Evolutionary conservation across 1,140 invertebrate species (phyloP).

Genomic region (Caenorhabditis latens): DNA sequence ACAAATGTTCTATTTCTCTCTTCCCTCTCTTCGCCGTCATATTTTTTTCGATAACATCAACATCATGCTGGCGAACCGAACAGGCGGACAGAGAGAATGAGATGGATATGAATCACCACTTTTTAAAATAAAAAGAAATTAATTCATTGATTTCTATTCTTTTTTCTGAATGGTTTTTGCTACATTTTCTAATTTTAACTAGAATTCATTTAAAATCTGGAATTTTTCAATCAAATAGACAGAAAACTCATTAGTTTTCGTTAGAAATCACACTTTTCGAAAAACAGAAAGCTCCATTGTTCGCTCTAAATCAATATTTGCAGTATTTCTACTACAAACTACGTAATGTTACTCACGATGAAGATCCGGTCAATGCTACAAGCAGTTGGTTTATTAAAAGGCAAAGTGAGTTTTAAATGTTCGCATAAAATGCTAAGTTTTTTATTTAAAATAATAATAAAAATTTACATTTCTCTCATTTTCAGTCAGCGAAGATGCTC

Average conservation of each 20-base stretch:
- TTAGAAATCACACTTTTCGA: not conserved
- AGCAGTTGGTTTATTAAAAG: slow-evolving; percentile 35
- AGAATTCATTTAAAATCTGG: too few species aligned
- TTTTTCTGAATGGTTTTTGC: too few species aligned
- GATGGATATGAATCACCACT: not conserved
- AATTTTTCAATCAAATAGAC: too few species aligned
- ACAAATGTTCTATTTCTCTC: too few species aligned
- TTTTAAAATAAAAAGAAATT: not conserved
- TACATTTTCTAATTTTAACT: not conserved
- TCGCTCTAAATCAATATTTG: not conserved
- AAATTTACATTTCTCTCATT: too few species aligned
- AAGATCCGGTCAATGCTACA: slow-evolving; percentile 10
- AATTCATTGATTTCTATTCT: not conserved
- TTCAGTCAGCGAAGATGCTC: not conserved
- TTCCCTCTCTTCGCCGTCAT: not conserved
- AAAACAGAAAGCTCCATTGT: not conserved
- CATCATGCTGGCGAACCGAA: not conserved
- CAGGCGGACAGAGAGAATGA: too few species aligned
- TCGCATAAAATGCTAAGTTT: not conserved
- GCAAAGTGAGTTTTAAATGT: not conserved
- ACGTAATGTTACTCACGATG: slow-evolving; percentile 54
- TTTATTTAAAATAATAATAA: not conserved
- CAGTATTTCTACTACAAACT: slow-evolving; percentile 65
- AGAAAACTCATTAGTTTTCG: not conserved
- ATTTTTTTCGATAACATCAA: slow-evolving; percentile 3